Evolutionary conservation across 2,888 invertebrate species (phyloP), one percentile per base, ranked within the genome.

Genomic region (Timema cristinae): DNA sequence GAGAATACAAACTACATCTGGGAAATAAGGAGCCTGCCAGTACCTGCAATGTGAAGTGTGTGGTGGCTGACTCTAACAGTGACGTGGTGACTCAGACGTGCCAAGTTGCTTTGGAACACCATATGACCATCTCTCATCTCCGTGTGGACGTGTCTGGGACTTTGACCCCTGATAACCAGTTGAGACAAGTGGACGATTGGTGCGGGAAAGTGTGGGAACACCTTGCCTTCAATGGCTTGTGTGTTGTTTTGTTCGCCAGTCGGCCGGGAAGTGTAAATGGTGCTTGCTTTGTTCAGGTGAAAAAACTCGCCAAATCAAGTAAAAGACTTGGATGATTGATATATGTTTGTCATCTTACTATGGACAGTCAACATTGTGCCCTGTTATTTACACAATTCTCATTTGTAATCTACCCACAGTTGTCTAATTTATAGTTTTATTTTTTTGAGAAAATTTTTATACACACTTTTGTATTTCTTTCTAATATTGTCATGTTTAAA

Each of bases 191-290:
- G 16, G 86, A 87, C 78, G 85, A 87, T 75, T 86, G 88, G 85
- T 85, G 90, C 66, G 82, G 84, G 69, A 85, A 85, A 76, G 81
- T 93, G 69, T 88, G 90, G 87, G 85, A 87, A 50, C 84, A 84
- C 75, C 83, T 88, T 72, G 85, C 86, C 5, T 79, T 84, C 59
- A 87, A 88, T 76, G 87, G 90, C 61, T 81, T 92, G 72, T 86
- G 86, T 80, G 86, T 91, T 71, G 87, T 93, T 49, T 80, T 94
- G 68, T 89, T 94, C 80, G 87, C 90, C 76, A 93, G 93, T 48
- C 85, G 83, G 67, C 83, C 81, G 32, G 83, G 84, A 69, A 79
- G 82, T 56, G 82, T 83, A 6, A 85, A 81, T 72, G 82, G 83
- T 16, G 80, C 80, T 56, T 82, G 82, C 75, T 82, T 83, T 71